Percentiles rank a stretch among this genome's conserved stretches.
Evolutionary conservation across 2,888 invertebrate species (phyloP).

Genomic region (Helicoverpa assulta): DNA sequence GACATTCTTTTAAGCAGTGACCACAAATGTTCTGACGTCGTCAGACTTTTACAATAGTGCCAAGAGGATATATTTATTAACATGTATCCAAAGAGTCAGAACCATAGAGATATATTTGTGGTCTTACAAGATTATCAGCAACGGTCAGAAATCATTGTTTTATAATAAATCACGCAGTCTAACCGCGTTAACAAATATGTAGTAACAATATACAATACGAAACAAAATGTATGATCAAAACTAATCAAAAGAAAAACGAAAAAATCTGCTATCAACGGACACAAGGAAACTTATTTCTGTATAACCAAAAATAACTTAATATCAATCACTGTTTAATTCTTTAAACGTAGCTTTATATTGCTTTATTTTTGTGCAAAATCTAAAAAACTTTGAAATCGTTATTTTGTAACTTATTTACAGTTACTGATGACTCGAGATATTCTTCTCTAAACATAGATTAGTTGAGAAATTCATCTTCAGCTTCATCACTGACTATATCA

Average conservation of each 20-base stretch:
- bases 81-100: no score
- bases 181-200: slow-evolving; percentile 50
- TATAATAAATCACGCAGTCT: slow-evolving; percentile 30
- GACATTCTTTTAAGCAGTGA: slow-evolving; percentile 20
- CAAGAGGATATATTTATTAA: background rate
- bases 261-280: slow-evolving; percentile 22
- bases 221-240: slow-evolving; percentile 37
- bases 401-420: slow-evolving; percentile 32
- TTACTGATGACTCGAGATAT: background rate
- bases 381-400: slow-evolving; percentile 33
- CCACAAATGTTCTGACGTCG: slow-evolving; percentile 15
- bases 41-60: slow-evolving; percentile 11
- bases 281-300: slow-evolving; percentile 51
- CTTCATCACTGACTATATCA: slow-evolving; percentile 4
- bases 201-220: slow-evolving; percentile 50
- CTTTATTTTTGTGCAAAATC: slow-evolving; percentile 54
- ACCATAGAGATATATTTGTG: background rate
- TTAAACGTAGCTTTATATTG: slow-evolving; percentile 42
- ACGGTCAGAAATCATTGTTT: slow-evolving; percentile 17
- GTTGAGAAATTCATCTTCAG: background rate
- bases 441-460: background rate
- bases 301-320: slow-evolving; percentile 52
- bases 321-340: slow-evolving; percentile 51
- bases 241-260: slow-evolving; percentile 24
- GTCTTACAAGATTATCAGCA: slow-evolving; percentile 2